Conservation (phyloP, 2,797 vertebrate species). For the Enteromius treurensis region DNA sequence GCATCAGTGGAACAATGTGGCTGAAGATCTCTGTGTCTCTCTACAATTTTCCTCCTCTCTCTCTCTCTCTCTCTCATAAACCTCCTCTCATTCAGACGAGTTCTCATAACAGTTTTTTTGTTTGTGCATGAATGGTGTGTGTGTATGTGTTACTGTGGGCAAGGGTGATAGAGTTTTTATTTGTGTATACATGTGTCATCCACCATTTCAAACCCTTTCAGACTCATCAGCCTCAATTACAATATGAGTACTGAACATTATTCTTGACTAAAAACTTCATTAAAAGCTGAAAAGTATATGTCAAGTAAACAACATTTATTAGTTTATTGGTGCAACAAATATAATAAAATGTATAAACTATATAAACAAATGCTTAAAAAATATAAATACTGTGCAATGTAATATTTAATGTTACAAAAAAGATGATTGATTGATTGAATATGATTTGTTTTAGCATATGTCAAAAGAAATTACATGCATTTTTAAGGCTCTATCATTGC, state of each 20-base stretch:
- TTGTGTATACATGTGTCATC: not conserved
- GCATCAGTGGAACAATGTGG: conserved; percentile 16
- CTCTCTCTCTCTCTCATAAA: not conserved
- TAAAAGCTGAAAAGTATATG: not conserved
- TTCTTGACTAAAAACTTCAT: not conserved
- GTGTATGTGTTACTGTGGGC: not conserved
- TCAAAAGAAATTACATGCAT: not conserved
- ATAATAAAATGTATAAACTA: not conserved
- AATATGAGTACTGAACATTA: not conserved
- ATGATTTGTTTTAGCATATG: not conserved
- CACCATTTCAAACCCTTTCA: not conserved
- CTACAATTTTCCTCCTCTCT: not conserved
- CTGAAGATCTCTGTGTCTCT: not conserved
- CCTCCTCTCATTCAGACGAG: not conserved
- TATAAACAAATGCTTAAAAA: not conserved
- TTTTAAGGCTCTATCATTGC: not conserved
- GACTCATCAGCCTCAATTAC: not conserved
- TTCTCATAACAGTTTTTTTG: conserved; percentile 16
- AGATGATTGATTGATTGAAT: not conserved
- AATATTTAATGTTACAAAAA: not conserved
- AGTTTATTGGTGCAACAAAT: not conserved
- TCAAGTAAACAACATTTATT: not conserved
- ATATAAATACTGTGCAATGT: not conserved
- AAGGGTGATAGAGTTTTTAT: not conserved
- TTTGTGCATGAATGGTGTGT: not conserved